These are phyloP conservation scores for Tautogolabrus adspersus DNA, from an alignment of 2,113 vertebrate genomes.

Conservation along the genomic window DNA sequence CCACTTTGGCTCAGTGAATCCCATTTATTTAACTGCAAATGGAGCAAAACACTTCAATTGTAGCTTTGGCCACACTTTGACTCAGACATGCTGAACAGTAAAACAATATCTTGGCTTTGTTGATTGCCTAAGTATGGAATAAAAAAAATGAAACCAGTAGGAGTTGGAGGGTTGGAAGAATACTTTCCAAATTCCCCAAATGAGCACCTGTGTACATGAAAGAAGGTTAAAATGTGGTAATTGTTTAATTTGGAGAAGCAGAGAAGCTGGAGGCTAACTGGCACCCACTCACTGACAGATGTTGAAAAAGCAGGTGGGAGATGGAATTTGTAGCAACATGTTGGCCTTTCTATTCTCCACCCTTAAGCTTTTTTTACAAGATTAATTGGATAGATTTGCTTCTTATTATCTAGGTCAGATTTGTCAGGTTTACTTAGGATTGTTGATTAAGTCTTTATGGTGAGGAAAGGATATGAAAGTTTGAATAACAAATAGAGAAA, in stretches of 20 bases:
- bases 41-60: slow-evolving; percentile 54
- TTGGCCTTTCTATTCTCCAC: slow-evolving; percentile 45
- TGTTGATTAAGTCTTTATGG: slow-evolving; percentile 42
- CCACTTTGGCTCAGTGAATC: slow-evolving; percentile 43
- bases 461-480: neutral
- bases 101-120: slow-evolving; percentile 41
- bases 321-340: slow-evolving; percentile 57
- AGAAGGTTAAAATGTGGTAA: slow-evolving; percentile 72
- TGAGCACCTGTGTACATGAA: slow-evolving; percentile 36
- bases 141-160: slow-evolving; percentile 1
- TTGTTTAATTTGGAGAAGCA: slow-evolving; percentile 72
- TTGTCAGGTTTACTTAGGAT: slow-evolving; percentile 49
- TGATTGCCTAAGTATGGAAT: slow-evolving; percentile 20
- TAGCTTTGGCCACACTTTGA: slow-evolving; percentile 44
- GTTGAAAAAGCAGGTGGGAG: slow-evolving; percentile 50
- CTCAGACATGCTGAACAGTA: slow-evolving; percentile 30
- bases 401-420: slow-evolving; percentile 45
- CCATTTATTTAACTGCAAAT: slow-evolving; percentile 69
- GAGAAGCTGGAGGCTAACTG: slow-evolving; percentile 56
- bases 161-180: neutral
- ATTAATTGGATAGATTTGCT: slow-evolving; percentile 60
- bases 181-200: neutral
- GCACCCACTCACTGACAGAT: slow-evolving; percentile 51
- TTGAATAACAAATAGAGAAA: neutral
- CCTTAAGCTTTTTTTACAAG: slow-evolving; percentile 50